phyloP scores from a whole-genome alignment of 2,888 invertebrate genomes.

The Loripinus fragilis region DNA sequence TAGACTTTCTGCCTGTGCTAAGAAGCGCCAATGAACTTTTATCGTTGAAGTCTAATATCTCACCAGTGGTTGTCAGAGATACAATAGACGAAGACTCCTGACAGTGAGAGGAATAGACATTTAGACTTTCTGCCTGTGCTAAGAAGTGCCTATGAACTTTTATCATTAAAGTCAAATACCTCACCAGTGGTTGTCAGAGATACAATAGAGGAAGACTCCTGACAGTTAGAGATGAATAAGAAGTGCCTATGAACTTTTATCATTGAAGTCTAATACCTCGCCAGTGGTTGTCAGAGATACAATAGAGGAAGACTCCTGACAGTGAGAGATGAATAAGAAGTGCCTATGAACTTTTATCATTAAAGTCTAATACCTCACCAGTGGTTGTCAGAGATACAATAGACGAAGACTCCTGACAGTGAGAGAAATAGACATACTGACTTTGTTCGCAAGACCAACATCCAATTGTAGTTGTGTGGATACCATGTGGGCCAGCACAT shows the following conservation, averaged over 20 bases:
- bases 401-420: slow-evolving; percentile 44
- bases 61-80: too few species aligned
- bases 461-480: too few species aligned
- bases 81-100: too few species aligned
- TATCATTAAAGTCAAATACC: slow-evolving; percentile 50
- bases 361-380: slow-evolving; percentile 53
- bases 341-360: slow-evolving; percentile 61
- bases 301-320: slow-evolving; percentile 51
- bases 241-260: slow-evolving; percentile 61
- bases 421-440: not conserved
- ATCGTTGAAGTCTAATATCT: slow-evolving; percentile 44
- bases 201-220: slow-evolving; percentile 57
- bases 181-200: slow-evolving; percentile 67
- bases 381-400: slow-evolving; percentile 67
- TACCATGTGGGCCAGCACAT: too few species aligned
- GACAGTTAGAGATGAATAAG: slow-evolving; percentile 29
- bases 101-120: not conserved
- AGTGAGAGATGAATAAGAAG: slow-evolving; percentile 34
- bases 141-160: slow-evolving; percentile 59
- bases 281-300: slow-evolving; percentile 68
- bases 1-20: too few species aligned
- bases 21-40: slow-evolving; percentile 64
- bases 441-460: too few species aligned
- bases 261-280: slow-evolving; percentile 45
- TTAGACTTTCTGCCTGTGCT: slow-evolving; percentile 58